Conservation (phyloP, 2,797 vertebrate genomes). For the Pseudomugil gertrudae region DNA sequence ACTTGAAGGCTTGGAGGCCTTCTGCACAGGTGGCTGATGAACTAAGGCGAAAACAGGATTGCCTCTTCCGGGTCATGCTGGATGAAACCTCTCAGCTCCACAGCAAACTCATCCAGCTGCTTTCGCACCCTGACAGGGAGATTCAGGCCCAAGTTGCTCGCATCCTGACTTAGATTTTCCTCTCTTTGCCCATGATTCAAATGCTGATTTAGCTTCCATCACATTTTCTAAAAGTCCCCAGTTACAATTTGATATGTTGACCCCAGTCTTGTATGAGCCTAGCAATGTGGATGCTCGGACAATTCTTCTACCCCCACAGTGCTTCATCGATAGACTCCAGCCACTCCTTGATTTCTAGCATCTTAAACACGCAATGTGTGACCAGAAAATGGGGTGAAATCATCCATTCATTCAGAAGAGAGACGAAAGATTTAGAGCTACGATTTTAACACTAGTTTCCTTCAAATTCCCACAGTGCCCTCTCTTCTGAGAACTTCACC, state of each 20-base stretch:
- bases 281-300: conserved; percentile 16
- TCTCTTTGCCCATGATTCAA: conserved; percentile 5
- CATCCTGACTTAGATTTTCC: conserved; percentile 79
- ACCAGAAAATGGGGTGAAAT: conserved; percentile 20
- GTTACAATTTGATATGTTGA: conserved; percentile 24
- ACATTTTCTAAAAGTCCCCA: conserved; percentile 45
- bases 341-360: conserved; percentile 19
- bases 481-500: conserved; percentile 53
- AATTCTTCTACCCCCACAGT: not conserved
- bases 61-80: conserved; percentile 86
- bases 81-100: conserved; percentile 84
- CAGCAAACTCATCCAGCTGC: conserved; percentile 84
- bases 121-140: conserved; percentile 85
- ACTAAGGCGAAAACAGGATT: conserved; percentile 80
- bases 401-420: conserved; percentile 12
- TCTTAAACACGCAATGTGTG: conserved; percentile 12
- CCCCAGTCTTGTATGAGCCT: conserved; percentile 9
- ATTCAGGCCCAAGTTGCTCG: conserved; percentile 88
- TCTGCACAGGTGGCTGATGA: conserved; percentile 69
- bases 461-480: conserved; percentile 44
- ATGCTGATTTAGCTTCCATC: conserved; percentile 31
- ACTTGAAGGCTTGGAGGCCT: conserved; percentile 84
- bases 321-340: conserved; percentile 23
- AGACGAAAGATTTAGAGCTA: conserved; percentile 28
- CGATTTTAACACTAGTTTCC: conserved; percentile 39